Evolutionary conservation across 2,113 vertebrate genomes (phyloP).

Genomic region (Channa maculata): DNA sequence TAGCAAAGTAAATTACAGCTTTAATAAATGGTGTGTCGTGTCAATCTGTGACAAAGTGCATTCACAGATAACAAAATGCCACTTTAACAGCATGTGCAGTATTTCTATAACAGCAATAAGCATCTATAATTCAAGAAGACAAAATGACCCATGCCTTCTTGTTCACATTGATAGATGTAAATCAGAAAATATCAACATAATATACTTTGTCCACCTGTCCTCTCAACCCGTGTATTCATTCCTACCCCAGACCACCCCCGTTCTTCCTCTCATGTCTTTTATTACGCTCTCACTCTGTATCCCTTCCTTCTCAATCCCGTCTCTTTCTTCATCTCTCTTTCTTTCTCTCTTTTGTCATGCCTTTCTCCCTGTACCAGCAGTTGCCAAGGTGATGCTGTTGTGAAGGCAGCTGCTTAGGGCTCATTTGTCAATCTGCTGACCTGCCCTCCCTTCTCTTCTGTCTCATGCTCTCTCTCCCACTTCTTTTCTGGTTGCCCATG

Average conservation of each 20-base stretch:
- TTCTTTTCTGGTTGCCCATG: neutral
- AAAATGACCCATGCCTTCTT: constrained; percentile 21
- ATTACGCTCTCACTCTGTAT: constrained; percentile 25
- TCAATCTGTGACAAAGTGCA: neutral
- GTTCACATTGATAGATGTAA: neutral
- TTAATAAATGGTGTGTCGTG: neutral
- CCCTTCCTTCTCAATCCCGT: neutral
- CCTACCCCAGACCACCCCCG: constrained; percentile 7
- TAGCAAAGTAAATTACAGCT: neutral
- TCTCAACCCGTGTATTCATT: neutral
- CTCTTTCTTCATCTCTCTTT: neutral
- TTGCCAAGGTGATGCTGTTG: constrained; percentile 69
- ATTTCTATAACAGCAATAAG: constrained; percentile 7
- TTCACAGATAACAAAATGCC: neutral
- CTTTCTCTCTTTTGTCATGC: neutral
- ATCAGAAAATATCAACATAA: constrained; percentile 16
- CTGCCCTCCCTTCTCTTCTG: constrained; percentile 29
- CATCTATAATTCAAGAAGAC: neutral
- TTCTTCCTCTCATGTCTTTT: constrained; percentile 15
- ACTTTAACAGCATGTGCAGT: neutral
- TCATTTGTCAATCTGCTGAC: constrained; percentile 70
- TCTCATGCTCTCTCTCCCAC: neutral
- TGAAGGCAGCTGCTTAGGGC: constrained; percentile 68
- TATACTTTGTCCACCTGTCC: constrained; percentile 31
- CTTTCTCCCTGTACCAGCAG: constrained; percentile 48